These are phyloP conservation scores for Homarus gammarus DNA, from an alignment of 2,888 invertebrate species.

Conservation along the genomic window DNA sequence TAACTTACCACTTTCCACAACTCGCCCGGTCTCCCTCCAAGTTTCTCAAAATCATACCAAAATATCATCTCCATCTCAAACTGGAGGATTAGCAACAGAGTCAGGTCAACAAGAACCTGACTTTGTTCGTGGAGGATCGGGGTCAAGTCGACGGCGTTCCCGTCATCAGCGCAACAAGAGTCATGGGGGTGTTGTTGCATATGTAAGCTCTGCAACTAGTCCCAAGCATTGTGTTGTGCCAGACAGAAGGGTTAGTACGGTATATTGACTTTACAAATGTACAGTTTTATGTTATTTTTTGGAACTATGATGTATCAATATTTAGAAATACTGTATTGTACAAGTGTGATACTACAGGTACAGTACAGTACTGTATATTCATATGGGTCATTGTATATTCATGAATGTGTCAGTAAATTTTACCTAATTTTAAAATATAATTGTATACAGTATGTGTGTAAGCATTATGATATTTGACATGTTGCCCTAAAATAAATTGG, in stretches of 20 bases:
- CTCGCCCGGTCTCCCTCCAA: slow-evolving; percentile 72
- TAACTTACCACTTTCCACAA: slow-evolving; percentile 80
- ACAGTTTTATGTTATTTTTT: not conserved
- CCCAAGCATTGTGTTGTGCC: slow-evolving; percentile 72
- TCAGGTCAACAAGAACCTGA: slow-evolving; percentile 28
- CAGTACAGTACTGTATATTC: too few relatives aligned
- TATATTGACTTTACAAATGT: not conserved
- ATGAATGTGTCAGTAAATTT: not conserved
- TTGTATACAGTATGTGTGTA: not conserved
- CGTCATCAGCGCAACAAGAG: slow-evolving; percentile 79
- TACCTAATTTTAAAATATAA: not conserved
- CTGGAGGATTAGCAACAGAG: slow-evolving; percentile 11
- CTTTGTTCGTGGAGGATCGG: slow-evolving; percentile 6
- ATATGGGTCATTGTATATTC: too few relatives aligned
- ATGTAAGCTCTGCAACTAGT: slow-evolving; percentile 53
- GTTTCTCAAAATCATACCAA: slow-evolving; percentile 21
- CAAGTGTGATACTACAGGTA: not conserved
- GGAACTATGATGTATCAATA: too few relatives aligned
- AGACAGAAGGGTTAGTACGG: slow-evolving; percentile 76
- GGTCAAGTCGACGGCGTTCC: slow-evolving; percentile 57
- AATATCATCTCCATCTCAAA: slow-evolving; percentile 2
- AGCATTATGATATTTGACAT: not conserved
- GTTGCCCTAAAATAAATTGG: not conserved
- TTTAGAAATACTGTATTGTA: not conserved
- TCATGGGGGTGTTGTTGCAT: slow-evolving; percentile 77